phyloP scores from a whole-genome alignment of 2,888 invertebrate species.

The Serripes groenlandicus region DNA sequence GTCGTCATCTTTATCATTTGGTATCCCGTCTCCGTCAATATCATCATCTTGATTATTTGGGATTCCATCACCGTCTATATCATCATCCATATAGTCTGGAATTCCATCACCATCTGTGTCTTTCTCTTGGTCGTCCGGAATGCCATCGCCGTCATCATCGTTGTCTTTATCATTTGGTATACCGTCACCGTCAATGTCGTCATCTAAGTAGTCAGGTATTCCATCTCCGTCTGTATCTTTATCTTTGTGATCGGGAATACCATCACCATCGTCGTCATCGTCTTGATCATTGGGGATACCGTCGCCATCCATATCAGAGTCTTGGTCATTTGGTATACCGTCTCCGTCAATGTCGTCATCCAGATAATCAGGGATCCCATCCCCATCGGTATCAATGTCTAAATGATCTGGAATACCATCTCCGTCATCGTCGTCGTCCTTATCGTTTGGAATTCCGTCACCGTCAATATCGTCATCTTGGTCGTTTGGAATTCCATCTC shows the following conservation, averaged over 20 bases:
- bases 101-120: conserved; percentile 83
- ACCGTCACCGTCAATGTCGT: conserved; percentile 50
- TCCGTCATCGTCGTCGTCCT: conserved; percentile 80
- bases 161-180: conserved; percentile 75
- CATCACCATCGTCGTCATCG: conserved; percentile 79
- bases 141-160: conserved; percentile 81
- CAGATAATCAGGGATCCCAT: conserved; percentile 78
- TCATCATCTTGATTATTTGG: conserved; percentile 74
- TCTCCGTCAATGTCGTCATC: conserved; percentile 82
- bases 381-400: conserved; percentile 77
- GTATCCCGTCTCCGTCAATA: conserved; percentile 81
- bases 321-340: conserved; percentile 75
- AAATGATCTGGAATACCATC: conserved; percentile 81
- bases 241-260: conserved; percentile 72
- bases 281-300: conserved; percentile 79
- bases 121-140: conserved; percentile 79
- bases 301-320: conserved; percentile 79
- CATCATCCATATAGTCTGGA: conserved; percentile 71
- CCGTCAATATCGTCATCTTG: conserved; percentile 80
- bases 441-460: conserved; percentile 75
- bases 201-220: conserved; percentile 59
- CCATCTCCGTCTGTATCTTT: conserved; percentile 73
- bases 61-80: conserved; percentile 74
- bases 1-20: conserved; percentile 78
- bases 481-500: conserved; percentile 83